Percentiles rank a stretch among this genome's conserved stretches.
phyloP scores from a whole-genome alignment of 2,797 vertebrate species.

The Hylomyscus alleni region DNA sequence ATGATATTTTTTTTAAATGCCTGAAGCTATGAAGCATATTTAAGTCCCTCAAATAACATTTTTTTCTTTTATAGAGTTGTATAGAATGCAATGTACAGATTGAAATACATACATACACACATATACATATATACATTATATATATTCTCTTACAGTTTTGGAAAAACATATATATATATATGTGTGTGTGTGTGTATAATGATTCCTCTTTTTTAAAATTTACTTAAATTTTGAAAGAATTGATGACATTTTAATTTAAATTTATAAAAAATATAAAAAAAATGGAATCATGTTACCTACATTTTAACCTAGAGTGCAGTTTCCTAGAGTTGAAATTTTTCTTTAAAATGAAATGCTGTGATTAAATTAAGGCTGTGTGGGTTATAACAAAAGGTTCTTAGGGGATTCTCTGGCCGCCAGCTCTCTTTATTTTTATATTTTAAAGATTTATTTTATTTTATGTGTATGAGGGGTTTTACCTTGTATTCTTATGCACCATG shows the following conservation, averaged over 20 bases:
- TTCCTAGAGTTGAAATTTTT: constrained; percentile 53
- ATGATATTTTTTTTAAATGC: constrained; percentile 81
- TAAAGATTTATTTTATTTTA: not conserved
- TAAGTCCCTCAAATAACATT: constrained; percentile 71
- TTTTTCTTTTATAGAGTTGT: constrained; percentile 71
- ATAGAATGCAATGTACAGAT: constrained; percentile 47
- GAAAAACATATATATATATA: not conserved
- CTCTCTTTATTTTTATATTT: not conserved
- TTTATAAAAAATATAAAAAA: constrained; percentile 35
- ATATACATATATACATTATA: not conserved
- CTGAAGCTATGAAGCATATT: constrained; percentile 64
- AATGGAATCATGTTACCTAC: constrained; percentile 16
- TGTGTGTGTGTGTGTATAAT: no score
- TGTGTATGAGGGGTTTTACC: not conserved
- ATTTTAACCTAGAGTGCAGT: constrained; percentile 63
- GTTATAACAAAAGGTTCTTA: constrained; percentile 48
- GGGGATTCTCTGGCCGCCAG: not conserved
- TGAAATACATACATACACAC: not conserved
- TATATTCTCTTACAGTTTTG: not conserved
- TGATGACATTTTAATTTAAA: constrained; percentile 53
- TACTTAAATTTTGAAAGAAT: constrained; percentile 68
- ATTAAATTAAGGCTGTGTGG: constrained; percentile 25
- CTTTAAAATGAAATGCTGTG: not conserved
- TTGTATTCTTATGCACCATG: not conserved
- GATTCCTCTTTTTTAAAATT: not conserved